These are phyloP conservation scores for Aythya fuligula DNA, from an alignment of 2,797 vertebrate genomes.

Conservation along the genomic window DNA sequence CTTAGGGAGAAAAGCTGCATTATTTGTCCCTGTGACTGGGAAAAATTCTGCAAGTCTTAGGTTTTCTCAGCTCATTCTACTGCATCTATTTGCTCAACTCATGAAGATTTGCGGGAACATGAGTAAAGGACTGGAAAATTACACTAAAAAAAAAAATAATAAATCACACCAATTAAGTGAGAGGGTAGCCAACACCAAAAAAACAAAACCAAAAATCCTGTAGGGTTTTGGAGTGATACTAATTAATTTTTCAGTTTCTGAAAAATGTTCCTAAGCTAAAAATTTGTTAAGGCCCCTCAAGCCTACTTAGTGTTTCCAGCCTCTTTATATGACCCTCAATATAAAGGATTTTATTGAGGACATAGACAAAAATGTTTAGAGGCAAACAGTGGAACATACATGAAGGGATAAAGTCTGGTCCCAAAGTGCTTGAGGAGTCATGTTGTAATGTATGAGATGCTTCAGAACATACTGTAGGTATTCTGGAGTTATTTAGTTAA, in stretches of 20 bases:
- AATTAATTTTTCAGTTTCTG: conserved; percentile 3
- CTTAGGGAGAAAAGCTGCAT: not conserved
- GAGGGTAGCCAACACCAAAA: not conserved
- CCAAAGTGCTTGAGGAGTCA: not conserved
- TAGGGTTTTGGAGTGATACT: not conserved
- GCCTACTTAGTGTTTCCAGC: not conserved
- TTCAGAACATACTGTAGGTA: conserved; percentile 50
- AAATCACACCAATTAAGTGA: not conserved
- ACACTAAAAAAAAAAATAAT: conserved; percentile 30
- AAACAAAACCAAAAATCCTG: not conserved
- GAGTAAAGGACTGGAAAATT: conserved; percentile 35
- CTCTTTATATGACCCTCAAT: not conserved
- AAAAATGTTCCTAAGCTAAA: conserved; percentile 6
- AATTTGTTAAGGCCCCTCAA: not conserved
- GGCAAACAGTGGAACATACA: not conserved
- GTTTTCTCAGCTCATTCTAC: conserved; percentile 20
- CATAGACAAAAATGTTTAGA: not conserved
- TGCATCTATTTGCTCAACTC: conserved; percentile 3
- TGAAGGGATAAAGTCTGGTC: not conserved
- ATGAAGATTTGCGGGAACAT: not conserved
- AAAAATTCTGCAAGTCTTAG: conserved; percentile 11
- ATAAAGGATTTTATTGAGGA: not conserved
- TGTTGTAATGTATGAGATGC: conserved; percentile 43
- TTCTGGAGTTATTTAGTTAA: conserved; percentile 47
- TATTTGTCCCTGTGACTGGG: not conserved